Percentiles rank a stretch among this genome's conserved stretches.
These are phyloP conservation scores for Paramisgurnus dabryanus DNA, from an alignment of 2,113 vertebrate species.

Conservation along the genomic window DNA sequence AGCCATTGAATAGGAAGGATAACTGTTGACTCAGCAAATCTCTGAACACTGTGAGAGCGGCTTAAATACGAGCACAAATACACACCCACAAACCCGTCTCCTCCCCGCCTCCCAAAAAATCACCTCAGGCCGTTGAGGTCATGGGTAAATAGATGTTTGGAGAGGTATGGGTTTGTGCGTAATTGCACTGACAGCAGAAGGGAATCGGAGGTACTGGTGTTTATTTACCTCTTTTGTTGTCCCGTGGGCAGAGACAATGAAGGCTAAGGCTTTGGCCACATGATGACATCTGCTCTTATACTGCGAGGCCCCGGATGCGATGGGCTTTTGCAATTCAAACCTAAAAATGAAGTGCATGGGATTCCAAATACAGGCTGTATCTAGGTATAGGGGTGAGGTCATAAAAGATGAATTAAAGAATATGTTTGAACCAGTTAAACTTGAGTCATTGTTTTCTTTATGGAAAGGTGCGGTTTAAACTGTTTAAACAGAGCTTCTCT, in stretches of 20 bases:
- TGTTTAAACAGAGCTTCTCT: slow-evolving; percentile 11
- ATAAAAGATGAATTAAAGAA: background rate
- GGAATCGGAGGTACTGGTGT: slow-evolving; percentile 75
- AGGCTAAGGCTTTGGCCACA: slow-evolving; percentile 70
- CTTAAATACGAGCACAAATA: slow-evolving; percentile 11
- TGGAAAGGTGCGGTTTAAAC: background rate
- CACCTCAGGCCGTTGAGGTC: slow-evolving; percentile 67
- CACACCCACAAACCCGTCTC: slow-evolving; percentile 33
- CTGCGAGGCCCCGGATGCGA: slow-evolving; percentile 82
- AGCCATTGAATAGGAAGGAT: slow-evolving; percentile 83
- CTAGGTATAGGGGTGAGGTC: slow-evolving; percentile 3
- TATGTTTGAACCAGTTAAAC: background rate
- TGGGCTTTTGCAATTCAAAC: slow-evolving; percentile 81
- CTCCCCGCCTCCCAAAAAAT: slow-evolving; percentile 67
- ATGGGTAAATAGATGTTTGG: slow-evolving; percentile 74
- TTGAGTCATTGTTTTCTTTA: slow-evolving; percentile 14
- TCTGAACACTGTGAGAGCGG: slow-evolving; percentile 49
- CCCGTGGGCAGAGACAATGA: slow-evolving; percentile 84
- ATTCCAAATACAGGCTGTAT: slow-evolving; percentile 37
- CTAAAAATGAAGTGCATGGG: slow-evolving; percentile 38
- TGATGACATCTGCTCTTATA: slow-evolving; percentile 75
- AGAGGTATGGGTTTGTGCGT: slow-evolving; percentile 70
- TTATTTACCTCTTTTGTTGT: slow-evolving; percentile 87
- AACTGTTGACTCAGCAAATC: slow-evolving; percentile 80
- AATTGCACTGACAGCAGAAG: slow-evolving; percentile 86